Evolutionary conservation across 2,888 invertebrate species (phyloP).

Genomic region (Selenia dentaria): DNA sequence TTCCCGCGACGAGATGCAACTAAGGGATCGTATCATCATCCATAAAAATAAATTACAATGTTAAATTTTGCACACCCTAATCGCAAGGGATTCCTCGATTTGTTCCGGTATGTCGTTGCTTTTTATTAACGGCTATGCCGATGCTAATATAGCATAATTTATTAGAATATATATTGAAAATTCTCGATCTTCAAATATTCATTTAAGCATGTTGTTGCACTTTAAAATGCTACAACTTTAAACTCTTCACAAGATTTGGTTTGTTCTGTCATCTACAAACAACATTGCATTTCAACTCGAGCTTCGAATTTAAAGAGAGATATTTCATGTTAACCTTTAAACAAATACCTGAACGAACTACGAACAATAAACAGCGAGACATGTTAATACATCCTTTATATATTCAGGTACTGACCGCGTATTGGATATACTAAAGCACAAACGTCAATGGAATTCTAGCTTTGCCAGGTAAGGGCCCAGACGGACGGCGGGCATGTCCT

Average conservation of each 20-base stretch:
- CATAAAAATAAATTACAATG: conserved; percentile 83
- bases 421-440: conserved; percentile 33
- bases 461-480: conserved; percentile 43
- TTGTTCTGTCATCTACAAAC: not conserved
- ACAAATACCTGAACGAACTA: conserved; percentile 5
- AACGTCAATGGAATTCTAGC: conserved; percentile 50
- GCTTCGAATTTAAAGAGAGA: not conserved
- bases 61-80: conserved; percentile 77
- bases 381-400: conserved; percentile 4
- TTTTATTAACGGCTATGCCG: conserved; percentile 63
- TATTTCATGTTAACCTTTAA: not conserved
- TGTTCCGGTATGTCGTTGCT: conserved; percentile 67
- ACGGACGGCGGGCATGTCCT: conserved; percentile 48
- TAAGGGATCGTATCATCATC: conserved; percentile 52
- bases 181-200: conserved; percentile 1
- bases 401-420: conserved; percentile 10
- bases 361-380: conserved; percentile 2
- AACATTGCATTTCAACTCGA: not conserved
- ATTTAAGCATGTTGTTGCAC: too few species aligned
- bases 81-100: conserved; percentile 68
- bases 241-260: too few species aligned
- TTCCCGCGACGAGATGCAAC: conserved; percentile 54
- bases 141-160: conserved; percentile 49
- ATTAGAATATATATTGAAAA: conserved; percentile 40
- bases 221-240: too few species aligned